Conservation (phyloP, 2,888 invertebrate genomes). For the Euphydryas editha region DNA sequence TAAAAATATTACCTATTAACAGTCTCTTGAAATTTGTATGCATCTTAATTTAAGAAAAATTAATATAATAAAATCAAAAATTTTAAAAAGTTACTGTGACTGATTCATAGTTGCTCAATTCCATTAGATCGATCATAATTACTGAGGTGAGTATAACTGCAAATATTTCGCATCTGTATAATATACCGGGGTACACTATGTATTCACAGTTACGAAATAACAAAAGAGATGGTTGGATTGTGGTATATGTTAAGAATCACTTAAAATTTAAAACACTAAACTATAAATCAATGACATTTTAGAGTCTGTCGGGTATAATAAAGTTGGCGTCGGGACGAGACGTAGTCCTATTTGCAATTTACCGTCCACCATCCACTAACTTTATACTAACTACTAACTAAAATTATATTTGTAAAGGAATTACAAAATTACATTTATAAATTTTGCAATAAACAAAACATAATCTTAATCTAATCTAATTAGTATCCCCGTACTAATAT, state of each 20-base stretch:
- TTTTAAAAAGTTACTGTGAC: conserved; percentile 33
- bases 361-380: conserved; percentile 32
- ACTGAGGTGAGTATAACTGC: conserved; percentile 40
- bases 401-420: conserved; percentile 28
- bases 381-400: too few relatives aligned
- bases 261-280: conserved; percentile 20
- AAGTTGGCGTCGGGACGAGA: too few relatives aligned
- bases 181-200: conserved; percentile 45
- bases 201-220: conserved; percentile 37
- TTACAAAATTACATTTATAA: conserved; percentile 13
- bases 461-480: too few relatives aligned
- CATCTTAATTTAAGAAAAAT: too few relatives aligned
- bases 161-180: conserved; percentile 35
- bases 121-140: conserved; percentile 34
- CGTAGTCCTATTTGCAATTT: conserved; percentile 28
- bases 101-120: conserved; percentile 24
- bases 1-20: background rate
- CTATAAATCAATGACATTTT: conserved; percentile 8
- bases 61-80: too few relatives aligned
- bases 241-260: conserved; percentile 34
- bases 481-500: conserved; percentile 38
- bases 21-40: background rate
- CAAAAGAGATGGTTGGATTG: conserved; percentile 41
- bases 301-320: too few relatives aligned
- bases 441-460: too few relatives aligned